These are phyloP conservation scores for Melangyna quadrimaculata DNA, from an alignment of 2,888 invertebrate species.

Conservation along the genomic window DNA sequence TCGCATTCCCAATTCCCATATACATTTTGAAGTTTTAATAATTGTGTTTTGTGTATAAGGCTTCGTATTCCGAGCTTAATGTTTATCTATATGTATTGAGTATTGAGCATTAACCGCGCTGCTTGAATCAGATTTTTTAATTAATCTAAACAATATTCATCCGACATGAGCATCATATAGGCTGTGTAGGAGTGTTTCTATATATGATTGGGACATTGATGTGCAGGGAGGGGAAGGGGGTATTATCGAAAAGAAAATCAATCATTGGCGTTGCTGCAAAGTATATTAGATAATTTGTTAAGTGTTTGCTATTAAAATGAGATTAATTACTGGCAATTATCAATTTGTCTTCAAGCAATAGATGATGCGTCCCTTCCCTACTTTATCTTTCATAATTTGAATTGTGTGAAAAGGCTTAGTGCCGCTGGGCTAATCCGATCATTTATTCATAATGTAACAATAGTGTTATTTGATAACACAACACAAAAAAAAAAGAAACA, in stretches of 20 bases:
- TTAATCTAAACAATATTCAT: slow-evolving; percentile 49
- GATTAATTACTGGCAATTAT: slow-evolving; percentile 62
- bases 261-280: slow-evolving; percentile 53
- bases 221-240: background rate
- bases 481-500: slow-evolving; percentile 26
- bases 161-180: background rate
- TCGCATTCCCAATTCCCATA: slow-evolving; percentile 12
- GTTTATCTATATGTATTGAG: background rate
- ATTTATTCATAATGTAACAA: slow-evolving; percentile 51
- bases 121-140: slow-evolving; percentile 51
- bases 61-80: slow-evolving; percentile 5
- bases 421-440: slow-evolving; percentile 56
- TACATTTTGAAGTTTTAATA: slow-evolving; percentile 56
- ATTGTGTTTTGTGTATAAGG: slow-evolving; percentile 13
- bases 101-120: slow-evolving; percentile 32
- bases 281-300: slow-evolving; percentile 64
- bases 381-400: slow-evolving; percentile 4
- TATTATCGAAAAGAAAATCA: slow-evolving; percentile 35
- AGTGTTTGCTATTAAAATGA: slow-evolving; percentile 70
- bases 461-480: slow-evolving; percentile 23
- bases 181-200: slow-evolving; percentile 54
- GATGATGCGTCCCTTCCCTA: background rate
- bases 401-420: slow-evolving; percentile 38
- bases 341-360: slow-evolving; percentile 63
- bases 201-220: background rate